Base-by-base conservation (phyloP, 1,140 invertebrate species). In the Ips typographus region DNA sequence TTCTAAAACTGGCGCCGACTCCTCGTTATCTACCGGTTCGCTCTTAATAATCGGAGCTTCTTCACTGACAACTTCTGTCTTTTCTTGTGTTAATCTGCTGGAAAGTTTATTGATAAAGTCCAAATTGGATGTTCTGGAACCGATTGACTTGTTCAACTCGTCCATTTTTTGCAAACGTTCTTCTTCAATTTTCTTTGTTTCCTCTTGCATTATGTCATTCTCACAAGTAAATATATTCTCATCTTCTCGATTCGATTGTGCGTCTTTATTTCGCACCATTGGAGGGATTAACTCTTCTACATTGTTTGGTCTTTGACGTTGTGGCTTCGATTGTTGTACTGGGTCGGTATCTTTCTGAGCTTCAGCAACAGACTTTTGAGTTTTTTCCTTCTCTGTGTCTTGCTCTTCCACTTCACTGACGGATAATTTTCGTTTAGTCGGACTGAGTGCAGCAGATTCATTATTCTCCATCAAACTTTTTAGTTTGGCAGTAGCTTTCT, bases 101-200 rank as follows among this genome's bases (percentile, higher is more conserved):
- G 75, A 76, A 7, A 78, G 60, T 63, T 74, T 72, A 40, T 78
- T 73, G 2, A 76, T 55, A 53, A 77, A 78, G 55, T 78, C 73
- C 38, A 75, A 64, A 39, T 66, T 71, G 3, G 73, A 71, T 1
- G 65, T 69, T 39, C 74, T 72, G 1, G 68, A 61, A 42, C 70
- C 73, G 6, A 75, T 72, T 2, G 66, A 70, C 44, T 73, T 71
- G 42, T 73, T 76, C 4, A 79, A 72, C 51, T 78, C 77, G 8
- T 76, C 67, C 77, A 79, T 79, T 51, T 71, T 76, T 36, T 71
- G 68, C 39, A 77, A 68, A 8, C 77, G 70, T 40, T 78, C 75
- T 53, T 77, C 69, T 58, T 77, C 74, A 41, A 77, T 77, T 51
- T 73, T 72, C 40, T 76, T 69, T 39, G 76, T 72, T 4, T 77